Percentiles rank a stretch among this genome's conserved stretches.
phyloP scores from a whole-genome alignment of 2,888 invertebrate genomes.

The Galeruca laticollis region DNA sequence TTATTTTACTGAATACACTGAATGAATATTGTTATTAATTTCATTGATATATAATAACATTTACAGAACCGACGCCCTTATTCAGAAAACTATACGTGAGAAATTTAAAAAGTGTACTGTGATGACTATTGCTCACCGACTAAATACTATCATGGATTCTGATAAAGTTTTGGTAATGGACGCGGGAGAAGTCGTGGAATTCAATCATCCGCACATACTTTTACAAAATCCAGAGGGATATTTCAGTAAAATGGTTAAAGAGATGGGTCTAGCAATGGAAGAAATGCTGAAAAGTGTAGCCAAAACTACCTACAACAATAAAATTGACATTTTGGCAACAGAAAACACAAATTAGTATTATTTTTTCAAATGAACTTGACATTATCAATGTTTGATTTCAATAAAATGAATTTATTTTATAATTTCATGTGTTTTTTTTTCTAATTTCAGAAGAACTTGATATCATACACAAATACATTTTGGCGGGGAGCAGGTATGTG shows the following conservation, averaged over 20 bases:
- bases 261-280: slow-evolving; percentile 61
- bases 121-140: slow-evolving; percentile 84
- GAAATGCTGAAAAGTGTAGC: slow-evolving; percentile 45
- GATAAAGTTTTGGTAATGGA: slow-evolving; percentile 77
- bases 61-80: slow-evolving; percentile 79
- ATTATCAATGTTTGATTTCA: too few species aligned
- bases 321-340: too few species aligned
- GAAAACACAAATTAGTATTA: too few species aligned
- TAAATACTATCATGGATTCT: slow-evolving; percentile 88
- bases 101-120: slow-evolving; percentile 84
- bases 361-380: too few species aligned
- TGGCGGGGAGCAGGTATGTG: too few species aligned
- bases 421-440: too few species aligned
- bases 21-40: background rate
- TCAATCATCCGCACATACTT: slow-evolving; percentile 68
- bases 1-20: background rate
- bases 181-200: slow-evolving; percentile 69
- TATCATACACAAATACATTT: background rate
- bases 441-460: too few species aligned
- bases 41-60: slow-evolving; percentile 49
- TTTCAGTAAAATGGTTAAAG: slow-evolving; percentile 62
- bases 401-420: too few species aligned
- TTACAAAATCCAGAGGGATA: slow-evolving; percentile 57
- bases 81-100: slow-evolving; percentile 80
- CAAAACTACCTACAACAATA: background rate